These are phyloP conservation scores for Cryptocheilus praepositus DNA, from an alignment of 2,888 invertebrate genomes.

Conservation along the genomic window DNA sequence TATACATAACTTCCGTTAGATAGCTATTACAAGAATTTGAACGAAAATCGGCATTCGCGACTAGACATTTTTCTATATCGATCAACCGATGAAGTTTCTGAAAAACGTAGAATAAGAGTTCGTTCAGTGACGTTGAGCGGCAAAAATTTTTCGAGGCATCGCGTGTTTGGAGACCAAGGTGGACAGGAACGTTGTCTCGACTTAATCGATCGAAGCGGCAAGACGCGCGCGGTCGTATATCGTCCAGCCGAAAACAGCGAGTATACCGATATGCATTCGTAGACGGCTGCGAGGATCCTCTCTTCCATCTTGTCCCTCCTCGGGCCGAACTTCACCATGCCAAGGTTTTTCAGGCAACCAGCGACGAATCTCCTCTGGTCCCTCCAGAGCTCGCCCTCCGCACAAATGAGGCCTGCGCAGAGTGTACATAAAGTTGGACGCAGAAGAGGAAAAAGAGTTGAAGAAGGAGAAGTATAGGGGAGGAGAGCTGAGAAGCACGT, in stretches of 20 bases:
- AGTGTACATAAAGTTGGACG: constrained; percentile 7
- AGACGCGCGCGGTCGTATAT: no score
- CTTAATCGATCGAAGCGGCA: background rate
- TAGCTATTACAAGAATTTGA: no score
- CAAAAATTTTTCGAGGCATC: background rate
- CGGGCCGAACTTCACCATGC: constrained; percentile 80
- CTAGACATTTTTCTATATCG: no score
- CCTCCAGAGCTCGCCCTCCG: constrained; percentile 88
- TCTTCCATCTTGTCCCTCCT: constrained; percentile 81
- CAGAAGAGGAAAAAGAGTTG: background rate
- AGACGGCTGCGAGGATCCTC: constrained; percentile 80
- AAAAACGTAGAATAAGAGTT: background rate
- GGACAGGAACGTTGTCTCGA: constrained; percentile 1
- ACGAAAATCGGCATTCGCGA: no score
- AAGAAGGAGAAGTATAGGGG: background rate
- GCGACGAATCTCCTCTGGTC: constrained; percentile 87
- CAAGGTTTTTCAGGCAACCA: constrained; percentile 84
- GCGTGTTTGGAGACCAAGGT: background rate
- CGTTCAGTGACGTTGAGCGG: background rate
- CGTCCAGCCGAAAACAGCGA: background rate
- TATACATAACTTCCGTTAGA: no score
- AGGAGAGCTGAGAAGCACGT: constrained; percentile 1
- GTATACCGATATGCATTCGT: constrained; percentile 79
- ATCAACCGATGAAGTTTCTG: background rate
- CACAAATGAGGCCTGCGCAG: constrained; percentile 85